A percentile compares a stretch with the other conserved stretches of the same genome.
Evolutionary conservation across 2,888 invertebrate species (phyloP).

Genomic region (Xestia c-nigrum): DNA sequence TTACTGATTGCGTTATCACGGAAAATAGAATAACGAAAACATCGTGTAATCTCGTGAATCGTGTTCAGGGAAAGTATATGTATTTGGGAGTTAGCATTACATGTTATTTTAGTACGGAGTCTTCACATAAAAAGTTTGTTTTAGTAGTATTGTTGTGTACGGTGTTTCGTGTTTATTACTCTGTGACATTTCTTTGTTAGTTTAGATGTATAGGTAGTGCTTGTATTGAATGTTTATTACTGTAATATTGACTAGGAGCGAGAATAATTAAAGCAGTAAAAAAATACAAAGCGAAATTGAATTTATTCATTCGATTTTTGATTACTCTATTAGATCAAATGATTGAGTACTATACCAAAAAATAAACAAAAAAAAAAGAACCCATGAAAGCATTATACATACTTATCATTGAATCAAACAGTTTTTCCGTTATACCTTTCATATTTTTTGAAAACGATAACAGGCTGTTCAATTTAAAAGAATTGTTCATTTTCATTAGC

Average conservation of each 20-base stretch:
- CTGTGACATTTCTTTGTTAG: slow-evolving; percentile 38
- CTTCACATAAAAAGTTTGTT: slow-evolving; percentile 38
- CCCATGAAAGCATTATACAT: neutral
- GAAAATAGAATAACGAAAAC: slow-evolving; percentile 52
- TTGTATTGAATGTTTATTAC: slow-evolving; percentile 9
- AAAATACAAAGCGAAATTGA: neutral
- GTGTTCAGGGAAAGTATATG: slow-evolving; percentile 27
- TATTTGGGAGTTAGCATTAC: slow-evolving; percentile 27
- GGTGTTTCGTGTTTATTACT: slow-evolving; percentile 41
- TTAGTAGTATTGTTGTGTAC: slow-evolving; percentile 15
- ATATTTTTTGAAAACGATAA: neutral
- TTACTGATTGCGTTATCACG: slow-evolving; percentile 46
- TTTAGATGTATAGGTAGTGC: slow-evolving; percentile 8
- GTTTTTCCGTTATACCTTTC: neutral
- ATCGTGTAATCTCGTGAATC: slow-evolving; percentile 37
- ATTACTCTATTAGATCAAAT: neutral
- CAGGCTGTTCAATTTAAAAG: neutral
- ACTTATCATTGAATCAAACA: neutral
- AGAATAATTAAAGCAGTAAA: neutral
- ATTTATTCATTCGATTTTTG: neutral
- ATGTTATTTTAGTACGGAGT: slow-evolving; percentile 33
- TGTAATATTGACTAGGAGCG: neutral
- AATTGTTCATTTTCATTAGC: no score
- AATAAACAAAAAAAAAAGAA: neutral
- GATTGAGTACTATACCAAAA: neutral